Percentiles rank a stretch among this genome's conserved stretches.
Evolutionary conservation across 2,888 invertebrate species (phyloP).

Genomic region (Leptopilina drosophilae): DNA sequence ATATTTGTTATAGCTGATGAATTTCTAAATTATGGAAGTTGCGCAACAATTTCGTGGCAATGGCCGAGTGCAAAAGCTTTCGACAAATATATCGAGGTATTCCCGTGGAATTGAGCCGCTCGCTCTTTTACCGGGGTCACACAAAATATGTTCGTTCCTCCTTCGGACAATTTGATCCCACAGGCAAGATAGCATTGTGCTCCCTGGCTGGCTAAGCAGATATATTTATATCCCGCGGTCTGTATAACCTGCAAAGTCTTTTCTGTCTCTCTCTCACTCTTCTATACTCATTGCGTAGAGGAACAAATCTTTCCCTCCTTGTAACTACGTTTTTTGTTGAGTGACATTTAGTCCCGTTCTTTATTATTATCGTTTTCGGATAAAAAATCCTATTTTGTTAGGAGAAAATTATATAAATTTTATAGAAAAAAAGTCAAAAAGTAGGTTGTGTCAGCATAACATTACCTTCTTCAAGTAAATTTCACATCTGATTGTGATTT

Average conservation of each 20-base stretch:
- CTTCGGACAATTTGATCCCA: slow-evolving; percentile 74
- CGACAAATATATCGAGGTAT: slow-evolving; percentile 73
- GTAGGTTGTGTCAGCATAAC: no score
- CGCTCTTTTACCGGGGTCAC: slow-evolving; percentile 68
- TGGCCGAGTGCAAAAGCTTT: slow-evolving; percentile 26
- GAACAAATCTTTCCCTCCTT: not conserved
- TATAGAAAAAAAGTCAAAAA: no score
- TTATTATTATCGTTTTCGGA: slow-evolving; percentile 30
- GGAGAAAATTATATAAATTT: no score
- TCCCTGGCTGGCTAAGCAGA: slow-evolving; percentile 60
- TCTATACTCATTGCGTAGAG: not conserved
- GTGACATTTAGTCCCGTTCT: slow-evolving; percentile 20
- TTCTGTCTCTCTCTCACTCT: slow-evolving; percentile 50
- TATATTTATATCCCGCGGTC: slow-evolving; percentile 70
- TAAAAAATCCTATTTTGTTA: not conserved
- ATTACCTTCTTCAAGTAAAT: no score
- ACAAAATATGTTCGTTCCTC: slow-evolving; percentile 74
- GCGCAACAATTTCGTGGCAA: slow-evolving; percentile 51
- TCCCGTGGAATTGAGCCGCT: slow-evolving; percentile 72
- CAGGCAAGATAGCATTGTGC: slow-evolving; percentile 73
- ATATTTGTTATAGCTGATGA: not conserved
- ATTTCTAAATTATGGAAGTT: slow-evolving; percentile 25
- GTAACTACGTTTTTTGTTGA: slow-evolving; percentile 30
- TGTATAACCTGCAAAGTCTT: slow-evolving; percentile 47
- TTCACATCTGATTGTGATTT: no score